Evolutionary conservation across 1,140 invertebrate species (phyloP), one percentile per base, ranked within the genome.

Genomic region (Dreissena polymorpha): DNA sequence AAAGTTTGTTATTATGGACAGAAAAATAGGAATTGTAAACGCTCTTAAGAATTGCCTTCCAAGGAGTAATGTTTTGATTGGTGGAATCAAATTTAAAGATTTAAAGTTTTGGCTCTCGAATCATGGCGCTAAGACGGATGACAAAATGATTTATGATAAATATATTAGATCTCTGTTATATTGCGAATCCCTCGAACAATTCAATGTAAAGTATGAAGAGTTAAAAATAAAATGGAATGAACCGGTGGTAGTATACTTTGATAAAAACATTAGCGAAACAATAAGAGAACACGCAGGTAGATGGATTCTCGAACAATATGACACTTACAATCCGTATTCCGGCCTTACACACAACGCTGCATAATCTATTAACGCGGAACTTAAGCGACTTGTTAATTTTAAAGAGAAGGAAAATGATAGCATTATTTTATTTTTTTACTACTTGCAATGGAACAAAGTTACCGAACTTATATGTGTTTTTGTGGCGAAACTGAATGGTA

Each of bases 171-270:
- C 23, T 55, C 27, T 79, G n/a, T 53, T 79, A 29, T 51, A 70
- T 8, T 70, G 76, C 39, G 50, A 79, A 69, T 57, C 12, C 57
- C 3, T 23, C 49, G 76, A 79, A 49, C 64, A 55, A 53, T 79
- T 70, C 21, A n/a, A 79, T 21, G 18, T 27, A 39, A 79, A 68
- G 10, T 79, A 23, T 16, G 67, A 50, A 53, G 67, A 79, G 39
- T 12, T 79, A 16, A 70, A 68, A 79, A 13, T n/a, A 57, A 69
- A 12, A 53, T 79, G 76, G 65, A 79, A 67, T 50, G 50, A 79
- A 29, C 29, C 67, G n/a, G 23, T 69, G 27, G 73, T 76, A 12
- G 60, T n/a, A n/a, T 79, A 79, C n/a, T 79, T 79, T 70, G 67
- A 79, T 25, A 14, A 53, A 53, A 64, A 79, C 63, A n/a, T n/a